phyloP scores from a whole-genome alignment of 2,797 vertebrate species.

The Sebastolobus alascanus region DNA sequence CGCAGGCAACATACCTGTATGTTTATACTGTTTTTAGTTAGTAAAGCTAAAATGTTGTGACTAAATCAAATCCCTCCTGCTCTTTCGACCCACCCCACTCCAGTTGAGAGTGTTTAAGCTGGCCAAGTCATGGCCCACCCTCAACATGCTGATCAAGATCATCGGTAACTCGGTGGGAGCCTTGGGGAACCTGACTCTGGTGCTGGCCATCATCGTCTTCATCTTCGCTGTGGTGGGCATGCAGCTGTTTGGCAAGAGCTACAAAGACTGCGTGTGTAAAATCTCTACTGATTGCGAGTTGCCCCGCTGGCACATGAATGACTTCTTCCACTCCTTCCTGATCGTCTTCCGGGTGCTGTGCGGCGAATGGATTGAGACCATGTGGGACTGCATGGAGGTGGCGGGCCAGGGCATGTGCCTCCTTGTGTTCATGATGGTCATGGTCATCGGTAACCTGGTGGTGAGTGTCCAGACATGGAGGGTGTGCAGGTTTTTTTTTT shows the following conservation, averaged over 20 bases:
- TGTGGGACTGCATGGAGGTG: conserved; percentile 99
- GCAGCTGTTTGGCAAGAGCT: conserved; percentile 99
- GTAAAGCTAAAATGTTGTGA: conserved; percentile 24
- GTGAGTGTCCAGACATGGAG: conserved; percentile 85
- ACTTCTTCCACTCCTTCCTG: conserved; percentile 99
- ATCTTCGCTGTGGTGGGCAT: conserved; percentile 99
- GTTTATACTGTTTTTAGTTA: background rate
- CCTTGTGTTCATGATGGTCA: conserved; percentile 99
- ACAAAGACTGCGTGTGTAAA: conserved; percentile 99
- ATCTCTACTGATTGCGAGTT: conserved; percentile 91
- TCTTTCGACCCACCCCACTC: conserved; percentile 28
- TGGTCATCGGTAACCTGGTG: conserved; percentile 99
- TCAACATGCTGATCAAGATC: conserved; percentile 99
- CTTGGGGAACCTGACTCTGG: conserved; percentile 97
- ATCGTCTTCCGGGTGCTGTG: conserved; percentile 99
- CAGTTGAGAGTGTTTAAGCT: conserved; percentile 99
- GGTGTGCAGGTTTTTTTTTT: background rate
- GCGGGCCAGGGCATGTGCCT: conserved; percentile 98
- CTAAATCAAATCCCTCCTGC: conserved; percentile 32
- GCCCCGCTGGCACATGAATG: conserved; percentile 99
- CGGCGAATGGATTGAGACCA: conserved; percentile 99
- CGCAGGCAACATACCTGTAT: background rate
- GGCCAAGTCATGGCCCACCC: conserved; percentile 98
- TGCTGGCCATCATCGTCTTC: conserved; percentile 99
- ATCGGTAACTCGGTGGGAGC: conserved; percentile 99